Evolutionary conservation across 2,113 vertebrate genomes (phyloP).

Genomic region (Hippocampus comes): DNA sequence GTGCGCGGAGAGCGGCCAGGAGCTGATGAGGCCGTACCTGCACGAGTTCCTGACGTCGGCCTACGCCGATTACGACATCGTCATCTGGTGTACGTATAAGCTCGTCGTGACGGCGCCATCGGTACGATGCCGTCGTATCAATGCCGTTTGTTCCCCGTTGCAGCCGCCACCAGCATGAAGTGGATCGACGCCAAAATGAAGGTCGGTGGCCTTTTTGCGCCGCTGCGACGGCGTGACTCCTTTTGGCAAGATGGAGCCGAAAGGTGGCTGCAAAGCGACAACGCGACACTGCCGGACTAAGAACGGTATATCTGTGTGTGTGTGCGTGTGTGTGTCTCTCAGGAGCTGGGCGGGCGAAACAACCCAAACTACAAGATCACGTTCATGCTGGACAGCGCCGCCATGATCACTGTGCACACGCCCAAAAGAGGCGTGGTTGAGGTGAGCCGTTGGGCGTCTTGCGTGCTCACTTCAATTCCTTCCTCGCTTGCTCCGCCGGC

Average conservation of each 20-base stretch:
- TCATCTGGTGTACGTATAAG: constrained; percentile 95
- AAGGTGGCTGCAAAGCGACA: background rate
- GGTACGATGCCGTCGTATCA: background rate
- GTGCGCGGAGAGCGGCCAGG: constrained; percentile 94
- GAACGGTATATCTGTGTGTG: background rate
- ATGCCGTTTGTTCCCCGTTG: constrained; percentile 34
- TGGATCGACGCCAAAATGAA: constrained; percentile 99
- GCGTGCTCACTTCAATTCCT: too few relatives aligned
- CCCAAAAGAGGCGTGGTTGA: constrained; percentile 94
- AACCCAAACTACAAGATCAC: constrained; percentile 97
- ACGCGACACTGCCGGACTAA: background rate
- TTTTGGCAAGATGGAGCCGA: background rate
- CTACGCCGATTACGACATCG: constrained; percentile 98
- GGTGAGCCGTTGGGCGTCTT: constrained; percentile 68
- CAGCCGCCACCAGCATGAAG: constrained; percentile 99
- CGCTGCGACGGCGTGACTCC: background rate
- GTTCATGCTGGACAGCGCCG: constrained; percentile 97
- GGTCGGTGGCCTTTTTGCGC: constrained; percentile 66
- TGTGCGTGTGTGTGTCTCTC: constrained; percentile 26
- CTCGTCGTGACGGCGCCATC: background rate
- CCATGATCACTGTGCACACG: constrained; percentile 98
- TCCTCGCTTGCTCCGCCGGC: too few relatives aligned
- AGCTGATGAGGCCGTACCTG: constrained; percentile 96
- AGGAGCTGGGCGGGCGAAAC: constrained; percentile 96
- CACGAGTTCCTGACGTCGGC: constrained; percentile 97